These are phyloP conservation scores for Plotosus lineatus DNA, from an alignment of 2,113 vertebrate genomes.

Conservation along the genomic window DNA sequence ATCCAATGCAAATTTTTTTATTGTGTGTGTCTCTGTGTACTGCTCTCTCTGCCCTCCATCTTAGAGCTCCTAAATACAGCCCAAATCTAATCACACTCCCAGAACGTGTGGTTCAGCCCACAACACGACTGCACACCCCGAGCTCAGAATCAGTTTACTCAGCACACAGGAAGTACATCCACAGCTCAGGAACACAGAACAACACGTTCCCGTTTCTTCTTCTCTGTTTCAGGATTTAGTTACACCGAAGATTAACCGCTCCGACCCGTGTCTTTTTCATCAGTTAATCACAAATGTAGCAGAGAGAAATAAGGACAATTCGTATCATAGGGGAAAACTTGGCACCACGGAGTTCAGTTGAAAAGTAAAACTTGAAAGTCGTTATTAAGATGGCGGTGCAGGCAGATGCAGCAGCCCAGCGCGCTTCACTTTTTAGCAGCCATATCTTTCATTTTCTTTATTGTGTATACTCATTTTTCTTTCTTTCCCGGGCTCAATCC, in stretches of 20 bases:
- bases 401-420: too few species aligned
- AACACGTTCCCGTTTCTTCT: not conserved
- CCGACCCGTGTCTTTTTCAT: not conserved
- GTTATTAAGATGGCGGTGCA: too few species aligned
- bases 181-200: not conserved
- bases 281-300: not conserved
- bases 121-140: not conserved
- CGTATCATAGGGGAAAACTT: too few species aligned
- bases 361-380: not conserved
- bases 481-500: too few species aligned
- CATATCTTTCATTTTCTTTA: too few species aligned
- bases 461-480: too few species aligned
- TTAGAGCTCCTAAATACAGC: not conserved
- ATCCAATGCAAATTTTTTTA: not conserved
- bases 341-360: not conserved
- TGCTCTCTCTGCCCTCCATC: not conserved
- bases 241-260: not conserved
- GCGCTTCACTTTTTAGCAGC: too few species aligned
- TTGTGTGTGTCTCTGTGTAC: not conserved
- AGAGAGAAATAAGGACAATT: not conserved
- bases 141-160: not conserved
- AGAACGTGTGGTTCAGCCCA: not conserved
- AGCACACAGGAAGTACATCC: not conserved
- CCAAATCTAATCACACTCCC: not conserved
- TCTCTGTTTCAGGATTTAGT: not conserved